Evolutionary conservation across 1,140 invertebrate genomes (phyloP).

Genomic region (Acyrthosiphon pisum): DNA sequence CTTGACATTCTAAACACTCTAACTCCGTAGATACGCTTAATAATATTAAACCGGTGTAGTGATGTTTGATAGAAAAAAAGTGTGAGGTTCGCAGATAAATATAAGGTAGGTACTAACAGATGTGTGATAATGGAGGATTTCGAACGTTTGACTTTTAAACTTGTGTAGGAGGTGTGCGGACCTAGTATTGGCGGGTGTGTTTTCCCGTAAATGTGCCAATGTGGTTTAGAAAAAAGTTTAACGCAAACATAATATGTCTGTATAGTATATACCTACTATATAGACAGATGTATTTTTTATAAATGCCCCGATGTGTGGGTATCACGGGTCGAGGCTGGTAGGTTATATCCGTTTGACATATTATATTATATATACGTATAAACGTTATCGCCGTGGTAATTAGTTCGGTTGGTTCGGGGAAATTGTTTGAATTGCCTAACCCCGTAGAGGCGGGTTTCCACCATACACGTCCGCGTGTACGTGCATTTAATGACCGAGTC

Average conservation of each 20-base stretch:
- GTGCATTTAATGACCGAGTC: neutral
- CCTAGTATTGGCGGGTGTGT: neutral
- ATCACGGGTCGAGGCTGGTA: neutral
- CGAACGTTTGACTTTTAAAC: too few relatives aligned
- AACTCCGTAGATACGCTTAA: too few relatives aligned
- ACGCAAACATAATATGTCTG: neutral
- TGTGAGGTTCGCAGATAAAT: too few relatives aligned
- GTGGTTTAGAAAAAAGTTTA: neutral
- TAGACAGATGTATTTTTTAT: neutral
- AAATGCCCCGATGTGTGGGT: too few relatives aligned
- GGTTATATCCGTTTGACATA: neutral
- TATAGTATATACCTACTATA: neutral
- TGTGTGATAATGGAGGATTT: too few relatives aligned
- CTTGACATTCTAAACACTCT: too few relatives aligned
- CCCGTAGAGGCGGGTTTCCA: neutral
- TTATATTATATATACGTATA: slow-evolving; percentile 16
- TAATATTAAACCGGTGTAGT: too few relatives aligned
- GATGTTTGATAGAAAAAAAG: too few relatives aligned
- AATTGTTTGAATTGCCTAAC: neutral
- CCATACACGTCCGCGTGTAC: neutral
- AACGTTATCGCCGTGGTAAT: neutral
- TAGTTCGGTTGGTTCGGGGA: neutral
- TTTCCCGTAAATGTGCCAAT: neutral
- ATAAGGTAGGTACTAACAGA: too few relatives aligned
- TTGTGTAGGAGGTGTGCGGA: too few relatives aligned